Percentiles rank a stretch among this genome's conserved stretches.
Conservation (phyloP, 1,140 invertebrate species). For the Conus ventricosus region DNA sequence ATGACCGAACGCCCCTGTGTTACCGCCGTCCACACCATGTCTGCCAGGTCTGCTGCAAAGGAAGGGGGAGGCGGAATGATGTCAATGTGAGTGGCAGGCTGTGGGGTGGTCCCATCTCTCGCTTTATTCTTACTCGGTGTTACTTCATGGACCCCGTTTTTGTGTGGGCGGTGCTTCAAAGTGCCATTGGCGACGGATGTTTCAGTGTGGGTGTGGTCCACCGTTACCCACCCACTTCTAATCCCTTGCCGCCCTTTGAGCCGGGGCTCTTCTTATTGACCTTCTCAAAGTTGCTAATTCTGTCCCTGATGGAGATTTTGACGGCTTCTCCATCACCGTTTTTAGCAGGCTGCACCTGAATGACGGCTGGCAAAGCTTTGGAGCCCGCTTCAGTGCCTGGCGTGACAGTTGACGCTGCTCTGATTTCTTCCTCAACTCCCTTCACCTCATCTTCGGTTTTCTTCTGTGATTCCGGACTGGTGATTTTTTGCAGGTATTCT, state of each 20-base stretch:
- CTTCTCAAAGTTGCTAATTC: constrained; percentile 56
- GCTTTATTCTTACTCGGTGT: constrained; percentile 17
- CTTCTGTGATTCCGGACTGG: constrained; percentile 4
- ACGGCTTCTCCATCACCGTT: constrained; percentile 25
- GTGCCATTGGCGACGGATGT: constrained; percentile 36
- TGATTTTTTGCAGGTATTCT: constrained; percentile 63
- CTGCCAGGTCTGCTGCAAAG: constrained; percentile 51
- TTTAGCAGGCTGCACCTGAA: constrained; percentile 39
- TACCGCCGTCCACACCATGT: constrained; percentile 30
- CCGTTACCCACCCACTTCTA: constrained; percentile 56
- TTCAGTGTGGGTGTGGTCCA: constrained; percentile 61
- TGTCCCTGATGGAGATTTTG: constrained; percentile 55
- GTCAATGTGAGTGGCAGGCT: constrained; percentile 45
- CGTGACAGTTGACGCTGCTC: constrained; percentile 41
- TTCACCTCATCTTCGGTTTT: constrained; percentile 32
- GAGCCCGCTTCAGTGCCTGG: constrained; percentile 31
- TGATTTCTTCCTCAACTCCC: constrained; percentile 36
- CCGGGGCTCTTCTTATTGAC: constrained; percentile 35
- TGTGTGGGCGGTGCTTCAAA: constrained; percentile 30
- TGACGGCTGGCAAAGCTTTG: constrained; percentile 39
- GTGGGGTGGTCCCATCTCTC: constrained; percentile 46
- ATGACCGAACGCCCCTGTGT: constrained; percentile 51
- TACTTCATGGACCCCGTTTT: constrained; percentile 34
- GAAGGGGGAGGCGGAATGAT: constrained; percentile 66
- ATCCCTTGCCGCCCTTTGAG: constrained; percentile 18